phyloP scores from a whole-genome alignment of 2,888 invertebrate genomes.

The Pseudococcus jackbeardsleyi region DNA sequence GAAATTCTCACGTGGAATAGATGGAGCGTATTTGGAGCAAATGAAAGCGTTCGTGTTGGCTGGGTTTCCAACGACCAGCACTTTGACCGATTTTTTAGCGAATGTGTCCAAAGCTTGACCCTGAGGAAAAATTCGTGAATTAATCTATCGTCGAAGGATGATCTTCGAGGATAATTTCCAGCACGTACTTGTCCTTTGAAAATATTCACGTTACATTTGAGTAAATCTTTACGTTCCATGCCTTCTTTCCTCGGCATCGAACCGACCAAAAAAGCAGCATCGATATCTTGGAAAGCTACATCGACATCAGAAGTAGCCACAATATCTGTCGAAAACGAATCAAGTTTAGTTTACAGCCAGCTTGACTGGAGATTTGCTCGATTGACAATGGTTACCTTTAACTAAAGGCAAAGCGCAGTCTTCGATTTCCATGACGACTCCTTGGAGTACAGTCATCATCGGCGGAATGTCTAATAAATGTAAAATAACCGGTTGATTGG shows the following conservation, averaged over 20 bases:
- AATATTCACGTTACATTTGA: slow-evolving; percentile 97
- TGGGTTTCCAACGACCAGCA: slow-evolving; percentile 98
- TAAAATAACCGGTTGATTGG: slow-evolving; percentile 86
- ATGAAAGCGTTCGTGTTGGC: slow-evolving; percentile 99
- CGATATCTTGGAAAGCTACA: slow-evolving; percentile 94
- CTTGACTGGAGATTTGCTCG: too few relatives aligned
- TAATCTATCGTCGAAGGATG: background rate
- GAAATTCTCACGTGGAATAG: slow-evolving; percentile 96
- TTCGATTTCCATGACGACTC: slow-evolving; percentile 96
- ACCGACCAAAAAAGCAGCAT: slow-evolving; percentile 96
- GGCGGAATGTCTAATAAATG: slow-evolving; percentile 94
- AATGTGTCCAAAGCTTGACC: slow-evolving; percentile 92
- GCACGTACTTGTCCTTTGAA: slow-evolving; percentile 85
- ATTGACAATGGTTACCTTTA: slow-evolving; percentile 72
- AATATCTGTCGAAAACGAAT: slow-evolving; percentile 73
- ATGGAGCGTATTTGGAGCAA: slow-evolving; percentile 94
- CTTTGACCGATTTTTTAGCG: slow-evolving; percentile 94
- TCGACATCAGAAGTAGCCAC: slow-evolving; percentile 89
- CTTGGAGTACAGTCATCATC: slow-evolving; percentile 97
- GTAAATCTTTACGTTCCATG: slow-evolving; percentile 98
- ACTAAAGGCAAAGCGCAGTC: slow-evolving; percentile 95
- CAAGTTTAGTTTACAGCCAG: too few relatives aligned
- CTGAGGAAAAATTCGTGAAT: slow-evolving; percentile 67
- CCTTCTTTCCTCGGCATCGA: slow-evolving; percentile 98
- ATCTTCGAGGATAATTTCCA: background rate